Conservation (phyloP, 1,140 invertebrate genomes). For the Yoshiicerus persimilis region DNA sequence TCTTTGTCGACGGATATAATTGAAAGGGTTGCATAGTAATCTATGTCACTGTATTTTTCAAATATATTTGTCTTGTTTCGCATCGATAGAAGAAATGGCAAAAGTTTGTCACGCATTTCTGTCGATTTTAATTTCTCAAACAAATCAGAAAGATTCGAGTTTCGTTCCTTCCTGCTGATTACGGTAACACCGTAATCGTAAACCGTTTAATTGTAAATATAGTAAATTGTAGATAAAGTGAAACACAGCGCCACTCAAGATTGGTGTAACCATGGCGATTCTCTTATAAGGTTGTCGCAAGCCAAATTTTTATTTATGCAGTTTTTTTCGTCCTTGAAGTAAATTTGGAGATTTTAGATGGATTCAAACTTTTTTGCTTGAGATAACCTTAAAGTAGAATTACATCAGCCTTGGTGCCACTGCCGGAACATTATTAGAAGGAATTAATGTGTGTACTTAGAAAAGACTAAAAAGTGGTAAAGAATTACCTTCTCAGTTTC, state of each 20-base stretch:
- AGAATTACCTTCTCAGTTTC: neutral
- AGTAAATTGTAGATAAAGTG: too few relatives aligned
- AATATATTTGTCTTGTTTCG: neutral
- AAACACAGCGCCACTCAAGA: too few relatives aligned
- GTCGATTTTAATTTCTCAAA: neutral
- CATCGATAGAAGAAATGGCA: neutral
- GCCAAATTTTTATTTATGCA: too few relatives aligned
- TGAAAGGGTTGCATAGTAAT: neutral
- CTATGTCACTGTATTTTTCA: neutral
- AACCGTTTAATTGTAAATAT: neutral
- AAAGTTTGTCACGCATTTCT: neutral
- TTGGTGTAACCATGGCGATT: too few relatives aligned
- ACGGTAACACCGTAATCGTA: too few relatives aligned
- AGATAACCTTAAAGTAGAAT: too few relatives aligned
- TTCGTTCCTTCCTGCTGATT: neutral
- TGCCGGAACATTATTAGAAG: too few relatives aligned
- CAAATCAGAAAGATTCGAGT: neutral
- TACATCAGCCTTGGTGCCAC: too few relatives aligned
- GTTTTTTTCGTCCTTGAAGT: too few relatives aligned
- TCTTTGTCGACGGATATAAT: conserved; percentile 27
- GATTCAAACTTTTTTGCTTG: too few relatives aligned
- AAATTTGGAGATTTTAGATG: too few relatives aligned
- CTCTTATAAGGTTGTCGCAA: too few relatives aligned
- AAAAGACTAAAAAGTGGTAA: neutral
- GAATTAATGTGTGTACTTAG: neutral